Evolutionary conservation across 1,140 invertebrate species (phyloP).

Genomic region (Chrysomallon squamiferum): DNA sequence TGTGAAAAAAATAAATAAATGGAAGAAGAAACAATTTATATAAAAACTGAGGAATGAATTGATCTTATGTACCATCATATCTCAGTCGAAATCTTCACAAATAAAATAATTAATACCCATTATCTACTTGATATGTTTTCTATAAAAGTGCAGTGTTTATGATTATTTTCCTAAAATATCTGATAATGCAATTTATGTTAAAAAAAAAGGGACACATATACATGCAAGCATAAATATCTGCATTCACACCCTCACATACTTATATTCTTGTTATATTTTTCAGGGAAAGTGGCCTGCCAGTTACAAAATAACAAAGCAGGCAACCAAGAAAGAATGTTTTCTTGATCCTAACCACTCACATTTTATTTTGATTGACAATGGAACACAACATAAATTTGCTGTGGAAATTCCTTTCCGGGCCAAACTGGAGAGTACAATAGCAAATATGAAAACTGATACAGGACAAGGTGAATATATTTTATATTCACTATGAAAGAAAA

Average conservation of each 20-base stretch:
- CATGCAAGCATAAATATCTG: neutral
- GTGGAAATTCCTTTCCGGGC: constrained; percentile 58
- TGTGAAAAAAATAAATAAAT: constrained; percentile 41
- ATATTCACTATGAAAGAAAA: too few relatives aligned
- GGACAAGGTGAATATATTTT: constrained; percentile 30
- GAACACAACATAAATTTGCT: constrained; percentile 54
- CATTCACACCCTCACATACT: too few relatives aligned
- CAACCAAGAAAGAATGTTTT: constrained; percentile 32
- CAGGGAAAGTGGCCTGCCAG: constrained; percentile 49
- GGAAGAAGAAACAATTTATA: too few relatives aligned
- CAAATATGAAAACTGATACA: constrained; percentile 42
- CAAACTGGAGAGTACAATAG: constrained; percentile 54
- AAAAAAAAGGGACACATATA: neutral
- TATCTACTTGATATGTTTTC: too few relatives aligned
- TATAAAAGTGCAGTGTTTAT: too few relatives aligned
- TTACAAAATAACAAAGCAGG: constrained; percentile 38
- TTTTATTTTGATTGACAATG: constrained; percentile 66
- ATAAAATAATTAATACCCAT: too few relatives aligned
- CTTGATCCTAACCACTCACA: constrained; percentile 66
- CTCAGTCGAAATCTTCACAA: too few relatives aligned
- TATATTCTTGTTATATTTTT: too few relatives aligned
- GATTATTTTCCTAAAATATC: too few relatives aligned
- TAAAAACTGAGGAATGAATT: too few relatives aligned
- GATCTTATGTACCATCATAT: too few relatives aligned
- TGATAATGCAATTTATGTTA: too few relatives aligned